Base-by-base conservation (phyloP, 1,140 invertebrate genomes). In the Cyrtorhinus lividipennis region DNA sequence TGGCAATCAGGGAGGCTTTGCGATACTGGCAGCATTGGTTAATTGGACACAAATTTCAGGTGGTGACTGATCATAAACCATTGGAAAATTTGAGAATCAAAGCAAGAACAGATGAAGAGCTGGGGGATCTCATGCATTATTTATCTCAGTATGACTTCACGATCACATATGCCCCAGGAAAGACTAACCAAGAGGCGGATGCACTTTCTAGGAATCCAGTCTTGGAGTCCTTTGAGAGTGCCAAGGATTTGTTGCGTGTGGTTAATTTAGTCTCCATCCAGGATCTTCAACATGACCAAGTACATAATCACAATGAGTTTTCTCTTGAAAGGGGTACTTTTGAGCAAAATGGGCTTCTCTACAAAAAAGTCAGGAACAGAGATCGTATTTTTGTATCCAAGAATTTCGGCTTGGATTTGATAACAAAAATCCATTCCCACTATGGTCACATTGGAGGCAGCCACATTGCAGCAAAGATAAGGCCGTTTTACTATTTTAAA, bases 41-140 rank as follows among this genome's bases (percentile, higher is more conserved):
- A 5, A 72, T 74, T 60, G 70, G 68, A 24, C 73, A 65, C 62
- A 22, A 44, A 63, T 74, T 74, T 60, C 71, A 30, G 53, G 71
- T 73, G 38, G 73, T 64, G 46, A 70, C 73, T 53, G 73, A 73
- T 65, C 72, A 75, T 63, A 74, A 73, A 67, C 72, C 72, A 68
- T 67, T 71, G 61, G 69, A 71, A 67, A 74, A 73, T 24, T 56
- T 74, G 59, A 74, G 73, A 62, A 65, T 74, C 44, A 74, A 73
- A 66, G 24, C 68, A 22, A 69, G 67, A 64, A 67, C 67, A 15
- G 70, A 72, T 64, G 70, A 72, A 63, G 67, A 71, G 56, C 26
- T 73, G 24, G 71, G 73, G 18, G 70, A 74, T 59, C 62, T 73
- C 26, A 70, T 65, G 8, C 71, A 71, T 64, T 74, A 73, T 62